Base-by-base conservation (phyloP, 2,888 invertebrate species). In the Nomada fucata region DNA sequence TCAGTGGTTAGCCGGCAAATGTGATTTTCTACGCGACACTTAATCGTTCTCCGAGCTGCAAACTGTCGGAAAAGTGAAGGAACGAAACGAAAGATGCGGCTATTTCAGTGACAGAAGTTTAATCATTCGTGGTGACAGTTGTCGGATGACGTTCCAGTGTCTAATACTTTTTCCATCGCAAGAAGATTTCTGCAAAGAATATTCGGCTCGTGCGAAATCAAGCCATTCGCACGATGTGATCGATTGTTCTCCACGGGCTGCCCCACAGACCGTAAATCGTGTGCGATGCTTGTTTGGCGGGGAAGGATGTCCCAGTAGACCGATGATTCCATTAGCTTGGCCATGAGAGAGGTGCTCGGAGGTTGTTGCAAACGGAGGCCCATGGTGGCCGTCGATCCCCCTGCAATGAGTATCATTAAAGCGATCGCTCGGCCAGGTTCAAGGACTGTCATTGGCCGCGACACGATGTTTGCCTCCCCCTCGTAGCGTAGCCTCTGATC, bases 381-480 rank as follows among this genome's bases (percentile, higher is more conserved):
- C 65, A 52, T 29, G 79, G 79, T 71, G 55, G 47, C 55, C 52
- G 69, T 61, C 64, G 75, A 80, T 72, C 52, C 72, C 52, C 72
- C 29, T 70, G 76, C 79, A 82, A 86, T 84, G 71, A 83, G 76
- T 65, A 70, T 86, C 81, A 81, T 87, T 76, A 75, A 36, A 79
- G 57, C 81, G 86, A 63, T 82, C 80, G 69, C 68, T 64, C 79
- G 76, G 50, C 55, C 68, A 71, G 67, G 76, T 88, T 88, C 81
- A 85, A 86, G 84, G 82, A 82, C 85, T 81, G 74, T 79, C 74
- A 36, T 72, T 65, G 55, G 72, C 74, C 64, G 64, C 71, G 52
- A 70, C 57, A 53, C 72, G 76, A 47, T 75, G 74, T 50, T 59
- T 57, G 67, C 53, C 61, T 76, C 57, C 29, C 44, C 64, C 26